Conservation (phyloP, 2,797 vertebrate species). For the Percopsis omiscomaycus region DNA sequence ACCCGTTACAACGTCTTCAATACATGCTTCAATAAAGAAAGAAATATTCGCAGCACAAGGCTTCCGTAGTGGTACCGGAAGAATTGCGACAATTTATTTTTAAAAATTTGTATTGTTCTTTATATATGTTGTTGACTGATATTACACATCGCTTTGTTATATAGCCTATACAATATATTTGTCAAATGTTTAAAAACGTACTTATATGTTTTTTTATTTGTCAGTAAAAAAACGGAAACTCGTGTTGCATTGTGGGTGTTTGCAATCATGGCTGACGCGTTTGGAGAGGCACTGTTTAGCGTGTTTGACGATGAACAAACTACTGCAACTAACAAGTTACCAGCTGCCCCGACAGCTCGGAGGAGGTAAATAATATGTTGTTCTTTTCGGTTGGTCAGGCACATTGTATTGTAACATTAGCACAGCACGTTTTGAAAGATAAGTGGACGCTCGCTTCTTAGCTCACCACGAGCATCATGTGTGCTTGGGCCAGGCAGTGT, state of each 20-base stretch:
- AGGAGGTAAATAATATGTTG: neutral
- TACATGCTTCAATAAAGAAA: neutral
- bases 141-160: neutral
- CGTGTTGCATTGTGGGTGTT: constrained; percentile 46
- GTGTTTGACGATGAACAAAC: constrained; percentile 90
- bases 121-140: neutral
- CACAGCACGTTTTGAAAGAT: neutral
- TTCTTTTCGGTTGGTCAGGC: neutral
- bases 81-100: too few species aligned
- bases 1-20: neutral
- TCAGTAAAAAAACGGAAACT: neutral
- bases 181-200: neutral
- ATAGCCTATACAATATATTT: neutral
- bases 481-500: neutral
- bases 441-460: neutral
- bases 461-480: constrained; percentile 7
- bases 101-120: neutral
- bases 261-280: constrained; percentile 88
- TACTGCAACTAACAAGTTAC: constrained; percentile 69
- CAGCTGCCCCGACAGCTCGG: neutral
- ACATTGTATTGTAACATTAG: neutral
- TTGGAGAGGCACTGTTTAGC: constrained; percentile 92
- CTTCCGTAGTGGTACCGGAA: constrained; percentile 63
- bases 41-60: constrained; percentile 16
- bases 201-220: neutral